Base-by-base conservation (phyloP, 2,113 vertebrate genomes). In the Benitochromis conjunctus region DNA sequence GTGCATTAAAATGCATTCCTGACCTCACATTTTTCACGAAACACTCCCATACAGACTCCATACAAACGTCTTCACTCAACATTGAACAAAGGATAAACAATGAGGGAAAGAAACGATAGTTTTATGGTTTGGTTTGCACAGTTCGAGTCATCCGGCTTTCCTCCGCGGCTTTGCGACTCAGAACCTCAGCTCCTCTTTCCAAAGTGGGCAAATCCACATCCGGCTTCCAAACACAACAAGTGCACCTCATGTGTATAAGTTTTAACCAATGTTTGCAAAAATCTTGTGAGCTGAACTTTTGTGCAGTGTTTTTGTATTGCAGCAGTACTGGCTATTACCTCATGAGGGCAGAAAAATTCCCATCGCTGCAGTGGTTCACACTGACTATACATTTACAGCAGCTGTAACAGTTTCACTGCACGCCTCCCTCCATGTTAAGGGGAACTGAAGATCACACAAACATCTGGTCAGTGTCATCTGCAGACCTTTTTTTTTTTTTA, bases 401-500 rank as follows among this genome's bases (percentile, higher is more conserved):
- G 86, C 82, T 84, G 66, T 31, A 83, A 82, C 76, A 48, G 69
- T 64, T 85, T 88, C 14, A 9, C 51, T 80, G 64, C 13, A 11
- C 24, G 56, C 56, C 46, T 81, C 24, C 19, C 38, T 64, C 53
- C 57, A 90, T 88, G 80, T 89, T 87, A 54, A 71, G 26, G 60
- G 74, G 62, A 91, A 84, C 74, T 24, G 29, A 85, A 79, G 79
- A 86, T 90, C 87, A 69, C 41, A 60, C 82, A 74, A 88, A 91
- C 94, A 92, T 94, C 93, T 95, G 93, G 84, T 71, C 80, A 91
- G 74, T 89, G 90, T 95, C 91, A 89, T 89, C 48, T n/a, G 78
- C 85, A 92, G 86, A 80, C 41, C 5, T 74, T 80, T 64, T 46
- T 80, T 64, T 46, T 80, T 71, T 76, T 74, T 71, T 79, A 38